These are phyloP conservation scores for Telmatochromis brachygnathus DNA, from an alignment of 2,113 vertebrate genomes.

Conservation along the genomic window DNA sequence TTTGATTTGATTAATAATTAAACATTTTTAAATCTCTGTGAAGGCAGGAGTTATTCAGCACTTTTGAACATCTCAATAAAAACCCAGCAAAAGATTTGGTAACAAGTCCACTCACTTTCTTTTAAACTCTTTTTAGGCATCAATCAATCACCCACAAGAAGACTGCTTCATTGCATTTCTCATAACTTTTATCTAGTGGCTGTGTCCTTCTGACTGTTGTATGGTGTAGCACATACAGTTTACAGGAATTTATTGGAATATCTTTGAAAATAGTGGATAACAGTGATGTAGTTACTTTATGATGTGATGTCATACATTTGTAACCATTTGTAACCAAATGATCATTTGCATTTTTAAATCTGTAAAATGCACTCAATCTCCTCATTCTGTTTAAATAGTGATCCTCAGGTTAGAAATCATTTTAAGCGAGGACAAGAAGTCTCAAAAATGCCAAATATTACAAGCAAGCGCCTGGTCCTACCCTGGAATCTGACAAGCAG, in stretches of 20 bases:
- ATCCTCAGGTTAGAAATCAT: background rate
- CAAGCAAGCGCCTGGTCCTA: background rate
- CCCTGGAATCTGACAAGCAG: background rate
- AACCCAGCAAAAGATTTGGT: background rate
- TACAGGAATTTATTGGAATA: background rate
- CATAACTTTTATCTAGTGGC: background rate
- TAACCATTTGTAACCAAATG: background rate
- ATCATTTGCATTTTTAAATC: background rate
- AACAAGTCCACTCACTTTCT: background rate
- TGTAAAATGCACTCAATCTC: background rate
- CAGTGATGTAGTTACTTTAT: background rate
- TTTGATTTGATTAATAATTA: background rate
- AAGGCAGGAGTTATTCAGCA: background rate
- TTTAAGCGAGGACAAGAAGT: background rate
- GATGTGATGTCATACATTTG: background rate
- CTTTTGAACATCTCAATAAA: background rate
- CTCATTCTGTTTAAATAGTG: background rate
- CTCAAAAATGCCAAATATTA: background rate
- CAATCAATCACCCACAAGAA: background rate
- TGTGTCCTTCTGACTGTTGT: background rate
- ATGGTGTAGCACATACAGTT: background rate
- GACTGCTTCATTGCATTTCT: background rate
- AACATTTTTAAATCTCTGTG: background rate
- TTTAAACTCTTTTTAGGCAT: background rate
- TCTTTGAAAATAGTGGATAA: background rate